A percentile compares a stretch with the other conserved stretches of the same genome.
phyloP scores from a whole-genome alignment of 2,113 vertebrate species.

The Agelaius phoeniceus region DNA sequence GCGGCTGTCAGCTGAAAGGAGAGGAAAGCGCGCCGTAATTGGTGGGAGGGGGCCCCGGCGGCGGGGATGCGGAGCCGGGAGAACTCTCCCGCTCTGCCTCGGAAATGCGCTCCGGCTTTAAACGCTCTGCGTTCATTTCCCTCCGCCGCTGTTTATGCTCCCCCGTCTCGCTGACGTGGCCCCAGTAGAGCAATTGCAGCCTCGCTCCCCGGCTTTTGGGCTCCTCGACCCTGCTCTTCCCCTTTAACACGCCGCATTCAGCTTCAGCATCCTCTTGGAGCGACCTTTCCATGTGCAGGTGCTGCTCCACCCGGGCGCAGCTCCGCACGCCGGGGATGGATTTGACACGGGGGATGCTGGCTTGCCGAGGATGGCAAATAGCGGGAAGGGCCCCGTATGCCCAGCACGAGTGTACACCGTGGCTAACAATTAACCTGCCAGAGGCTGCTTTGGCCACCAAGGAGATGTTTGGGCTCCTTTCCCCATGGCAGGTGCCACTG shows the following conservation, averaged over 20 bases:
- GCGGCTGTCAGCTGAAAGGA: conserved; percentile 70
- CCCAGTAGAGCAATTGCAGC: neutral
- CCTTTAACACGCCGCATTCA: neutral
- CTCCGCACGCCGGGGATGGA: fast-evolving
- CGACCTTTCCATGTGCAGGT: neutral
- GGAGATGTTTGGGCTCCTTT: neutral
- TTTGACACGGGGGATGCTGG: neutral
- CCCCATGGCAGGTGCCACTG: fast-evolving
- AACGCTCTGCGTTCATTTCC: conserved; percentile 37
- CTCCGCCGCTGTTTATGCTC: neutral
- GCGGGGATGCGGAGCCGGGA: conserved; percentile 56
- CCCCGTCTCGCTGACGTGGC: neutral
- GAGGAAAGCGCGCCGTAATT: conserved; percentile 70
- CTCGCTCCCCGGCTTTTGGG: neutral
- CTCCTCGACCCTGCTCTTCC: neutral
- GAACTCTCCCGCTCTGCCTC: conserved; percentile 73
- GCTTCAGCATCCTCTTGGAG: neutral
- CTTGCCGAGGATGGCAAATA: neutral
- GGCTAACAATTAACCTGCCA: conserved; percentile 19
- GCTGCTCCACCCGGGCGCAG: neutral
- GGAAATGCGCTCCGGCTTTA: neutral
- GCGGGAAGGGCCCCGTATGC: neutral
- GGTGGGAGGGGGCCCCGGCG: conserved; percentile 46
- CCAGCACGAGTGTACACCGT: neutral
- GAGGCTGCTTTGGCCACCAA: neutral